Base-by-base conservation (phyloP, 64 coral and sea anemone genomes). In the Stichodactyla helianthus region DNA sequence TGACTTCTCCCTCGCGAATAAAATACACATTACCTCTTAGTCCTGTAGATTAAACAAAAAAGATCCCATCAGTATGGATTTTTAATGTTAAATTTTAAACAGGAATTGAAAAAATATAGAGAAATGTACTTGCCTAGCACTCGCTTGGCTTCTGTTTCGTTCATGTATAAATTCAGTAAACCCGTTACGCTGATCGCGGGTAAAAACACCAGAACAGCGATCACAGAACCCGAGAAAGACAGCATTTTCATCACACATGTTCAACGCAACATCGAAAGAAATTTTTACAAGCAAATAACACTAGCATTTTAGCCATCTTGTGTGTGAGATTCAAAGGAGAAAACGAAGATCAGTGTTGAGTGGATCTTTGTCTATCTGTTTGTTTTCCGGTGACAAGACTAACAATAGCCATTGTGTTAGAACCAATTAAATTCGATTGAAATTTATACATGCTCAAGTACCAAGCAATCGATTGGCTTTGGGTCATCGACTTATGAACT, bases 61-160 rank as follows among this genome's bases (percentile, higher is more conserved):
- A 54, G 78, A 51, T 7, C 50, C 18, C 15, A 16, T 81, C 19
- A 53, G 15, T 19, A 50, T 6, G 0, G 1, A 31, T 4, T 74
- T 74, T 74, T 74, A 23, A 74, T 27, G 54, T 20, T 27, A 54
- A 23, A 82, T 54, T 10, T 20, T 58, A 54, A 77, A 53, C 16
- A 27, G 18, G 13, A 16, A 76, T 77, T 31, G 23, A 31, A 83
- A 54, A 44, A 44, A 44, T 44, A 89, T 60, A 51, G 31, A 81
- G 10, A 52, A 10, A 71, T 50, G 35, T 44, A 92, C 91, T 87
- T 51, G 89, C 94, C 94, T 23, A 96, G 85, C 67, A 96, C 81
- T 61, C 81, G 89, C 82, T 96, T 96, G 6, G 91, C 74, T 90
- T 96, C 91, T 65, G 94, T 90, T n/a, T 83, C 79, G 58, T 96